Evolutionary conservation across 1,140 invertebrate species (phyloP).

Genomic region (Amyelois transitella): DNA sequence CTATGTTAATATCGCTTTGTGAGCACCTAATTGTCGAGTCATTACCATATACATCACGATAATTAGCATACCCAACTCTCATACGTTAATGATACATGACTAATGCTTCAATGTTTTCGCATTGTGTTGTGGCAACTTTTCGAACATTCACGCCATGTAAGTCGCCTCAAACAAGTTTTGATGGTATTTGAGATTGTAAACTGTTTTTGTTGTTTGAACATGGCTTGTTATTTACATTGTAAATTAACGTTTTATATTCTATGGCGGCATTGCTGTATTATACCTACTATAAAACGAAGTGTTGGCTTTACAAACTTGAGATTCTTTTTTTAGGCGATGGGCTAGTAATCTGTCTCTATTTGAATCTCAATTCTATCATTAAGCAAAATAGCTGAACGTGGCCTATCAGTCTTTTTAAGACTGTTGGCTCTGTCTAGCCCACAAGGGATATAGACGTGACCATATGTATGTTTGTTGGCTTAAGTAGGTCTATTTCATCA

Average conservation of each 20-base stretch:
- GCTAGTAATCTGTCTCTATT: too few relatives aligned
- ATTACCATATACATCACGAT: slow-evolving; percentile 18
- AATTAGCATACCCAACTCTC: slow-evolving; percentile 20
- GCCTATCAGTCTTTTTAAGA: too few relatives aligned
- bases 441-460: too few relatives aligned
- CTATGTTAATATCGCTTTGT: slow-evolving; percentile 24
- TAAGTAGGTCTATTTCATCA: slow-evolving; percentile 1
- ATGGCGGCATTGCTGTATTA: slow-evolving; percentile 5
- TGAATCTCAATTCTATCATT: too few relatives aligned
- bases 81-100: slow-evolving; percentile 1
- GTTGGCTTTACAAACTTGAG: too few relatives aligned
- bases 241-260: slow-evolving; percentile 11
- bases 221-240: slow-evolving; percentile 11
- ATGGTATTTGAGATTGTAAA: slow-evolving; percentile 5
- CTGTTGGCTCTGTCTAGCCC: too few relatives aligned
- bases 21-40: slow-evolving; percentile 25
- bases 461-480: too few relatives aligned
- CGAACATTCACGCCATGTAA: neutral
- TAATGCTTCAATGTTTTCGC: neutral
- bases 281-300: slow-evolving; percentile 1
- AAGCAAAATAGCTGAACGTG: too few relatives aligned
- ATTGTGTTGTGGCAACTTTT: neutral
- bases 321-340: too few relatives aligned
- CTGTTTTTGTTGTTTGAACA: neutral
- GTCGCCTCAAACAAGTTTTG: neutral